Percentiles rank a stretch among this genome's conserved stretches.
Conservation (phyloP, 2,797 vertebrate genomes). For the Steatocranus sp. region DNA sequence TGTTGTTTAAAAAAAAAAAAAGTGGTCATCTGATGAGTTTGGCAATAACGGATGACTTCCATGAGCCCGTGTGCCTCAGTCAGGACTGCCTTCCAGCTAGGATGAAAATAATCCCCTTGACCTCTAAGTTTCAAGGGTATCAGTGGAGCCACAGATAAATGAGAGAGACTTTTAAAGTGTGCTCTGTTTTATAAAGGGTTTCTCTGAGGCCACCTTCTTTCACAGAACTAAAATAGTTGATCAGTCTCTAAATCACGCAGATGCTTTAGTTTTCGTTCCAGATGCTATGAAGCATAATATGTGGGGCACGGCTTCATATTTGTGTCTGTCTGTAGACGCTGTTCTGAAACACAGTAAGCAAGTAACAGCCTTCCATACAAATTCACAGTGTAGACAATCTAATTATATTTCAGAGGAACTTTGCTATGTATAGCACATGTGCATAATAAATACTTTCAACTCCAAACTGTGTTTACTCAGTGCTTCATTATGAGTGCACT, state of each 20-base stretch:
- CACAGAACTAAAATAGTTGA: constrained; percentile 4
- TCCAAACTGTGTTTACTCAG: background rate
- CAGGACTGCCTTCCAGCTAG: constrained; percentile 23
- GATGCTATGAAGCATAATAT: background rate
- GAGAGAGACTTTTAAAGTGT: background rate
- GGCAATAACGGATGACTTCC: constrained; percentile 40
- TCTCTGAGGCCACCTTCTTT: background rate
- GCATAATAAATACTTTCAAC: background rate
- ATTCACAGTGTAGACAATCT: background rate
- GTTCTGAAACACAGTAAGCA: background rate
- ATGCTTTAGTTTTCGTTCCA: background rate
- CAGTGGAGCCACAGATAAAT: background rate
- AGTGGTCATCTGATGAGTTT: constrained; percentile 35
- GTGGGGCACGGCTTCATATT: background rate
- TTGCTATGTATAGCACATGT: background rate
- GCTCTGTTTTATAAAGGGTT: background rate
- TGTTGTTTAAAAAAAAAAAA: constrained; percentile 11
- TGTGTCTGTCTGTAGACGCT: background rate
- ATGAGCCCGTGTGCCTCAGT: constrained; percentile 50
- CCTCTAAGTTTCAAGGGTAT: background rate
- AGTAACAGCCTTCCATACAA: background rate
- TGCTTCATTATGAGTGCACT: background rate
- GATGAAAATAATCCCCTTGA: background rate
- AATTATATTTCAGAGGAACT: background rate
- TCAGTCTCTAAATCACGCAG: background rate